Conservation (phyloP, 2,113 vertebrate species). For the Nothoprocta perdicaria region DNA sequence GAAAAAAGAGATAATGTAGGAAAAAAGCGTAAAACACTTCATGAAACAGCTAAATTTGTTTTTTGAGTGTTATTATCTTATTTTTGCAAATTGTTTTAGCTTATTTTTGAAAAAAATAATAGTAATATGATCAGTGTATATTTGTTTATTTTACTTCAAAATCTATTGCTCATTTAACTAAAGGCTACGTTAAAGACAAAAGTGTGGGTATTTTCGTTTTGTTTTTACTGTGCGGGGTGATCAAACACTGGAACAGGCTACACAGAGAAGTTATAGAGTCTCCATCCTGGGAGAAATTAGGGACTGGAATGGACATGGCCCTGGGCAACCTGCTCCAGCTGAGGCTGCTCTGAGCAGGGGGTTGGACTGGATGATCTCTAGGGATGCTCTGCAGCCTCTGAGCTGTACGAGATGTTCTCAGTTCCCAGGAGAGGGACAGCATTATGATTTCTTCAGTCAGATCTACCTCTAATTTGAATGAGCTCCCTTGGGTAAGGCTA, state of each 20-base stretch:
- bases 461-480: neutral
- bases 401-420: neutral
- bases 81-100: slow-evolving; percentile 8
- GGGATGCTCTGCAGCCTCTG: too few species aligned
- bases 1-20: neutral
- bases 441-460: neutral
- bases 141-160: neutral
- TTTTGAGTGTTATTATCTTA: neutral
- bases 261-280: too few species aligned
- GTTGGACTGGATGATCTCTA: too few species aligned
- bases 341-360: too few species aligned
- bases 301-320: too few species aligned
- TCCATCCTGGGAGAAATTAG: too few species aligned
- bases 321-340: too few species aligned
- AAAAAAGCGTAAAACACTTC: neutral
- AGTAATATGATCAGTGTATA: neutral
- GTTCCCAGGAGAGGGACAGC: neutral
- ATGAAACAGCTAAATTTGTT: neutral
- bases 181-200: neutral
- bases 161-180: neutral
- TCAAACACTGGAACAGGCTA: too few species aligned
- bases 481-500: neutral
- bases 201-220: too few species aligned
- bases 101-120: slow-evolving; percentile 11
- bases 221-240: too few species aligned